Base-by-base conservation (phyloP, 2,797 vertebrate species). In the Pipistrellus pygmaeus region DNA sequence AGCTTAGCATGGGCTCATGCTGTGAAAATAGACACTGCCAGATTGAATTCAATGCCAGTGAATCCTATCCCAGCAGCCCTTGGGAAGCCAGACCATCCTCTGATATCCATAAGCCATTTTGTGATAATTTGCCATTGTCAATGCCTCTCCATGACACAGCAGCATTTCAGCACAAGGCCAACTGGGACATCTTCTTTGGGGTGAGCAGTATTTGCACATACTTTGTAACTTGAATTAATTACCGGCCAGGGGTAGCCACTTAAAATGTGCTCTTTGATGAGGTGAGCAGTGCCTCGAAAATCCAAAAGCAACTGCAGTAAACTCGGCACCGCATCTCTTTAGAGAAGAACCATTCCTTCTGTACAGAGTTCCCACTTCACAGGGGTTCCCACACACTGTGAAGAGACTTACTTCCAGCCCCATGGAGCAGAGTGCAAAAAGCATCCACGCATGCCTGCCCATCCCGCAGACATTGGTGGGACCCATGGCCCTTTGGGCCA, bases 21-120 rank as follows among this genome's bases (percentile, higher is more conserved):
- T 85, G 71, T 55, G 46, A 95, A 97, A 96, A 94, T 69, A 10
- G 88, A 96, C 97, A 94, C 93, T 68, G 68, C 66, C 95, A 86
- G 66, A 93, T 83, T 97, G 92, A 92, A 91, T 94, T 90, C 13
- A 62, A 62, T 62, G 25, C 60, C 60, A 62, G 27, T 62, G 60
- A 83, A 75, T 60, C 21, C 60, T 66, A 89, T 80, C 86, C 72
- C 86, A 97, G 90, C 86, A 86, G 80, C 90, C 78, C 78, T n/a
- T 95, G 64, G 0, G 94, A 96, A 97, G 92, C 92, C 96, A 92
- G 77, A 94, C 48, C 44, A 85, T 92, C 76, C 91, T 88, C 73
- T 88, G 48, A 72, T 77, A 84, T 81, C 95, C 57, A 68, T 71
- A 57, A 96, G 90, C 85, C 90, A 87, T 94, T 93, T 97, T 83